Conservation (phyloP, 1,140 invertebrate genomes). For the Manduca sexta region DNA sequence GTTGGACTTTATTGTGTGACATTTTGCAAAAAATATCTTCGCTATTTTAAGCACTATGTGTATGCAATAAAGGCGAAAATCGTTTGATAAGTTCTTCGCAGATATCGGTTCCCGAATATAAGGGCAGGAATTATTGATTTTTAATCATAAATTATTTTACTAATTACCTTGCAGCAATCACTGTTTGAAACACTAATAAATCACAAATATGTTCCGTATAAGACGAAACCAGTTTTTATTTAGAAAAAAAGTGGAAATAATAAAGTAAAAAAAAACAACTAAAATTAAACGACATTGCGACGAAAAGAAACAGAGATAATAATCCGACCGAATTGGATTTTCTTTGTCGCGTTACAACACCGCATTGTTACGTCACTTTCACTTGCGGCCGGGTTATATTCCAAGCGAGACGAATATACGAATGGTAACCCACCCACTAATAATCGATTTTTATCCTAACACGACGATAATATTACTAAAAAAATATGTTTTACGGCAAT, state of each 20-base stretch:
- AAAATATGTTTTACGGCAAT: background rate
- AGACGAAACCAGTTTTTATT: slow-evolving; percentile 17
- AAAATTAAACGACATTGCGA: slow-evolving; percentile 30
- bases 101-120: no score
- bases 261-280: slow-evolving; percentile 21
- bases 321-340: slow-evolving; percentile 38
- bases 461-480: slow-evolving; percentile 2
- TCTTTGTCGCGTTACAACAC: slow-evolving; percentile 40
- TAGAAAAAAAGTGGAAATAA: slow-evolving; percentile 27
- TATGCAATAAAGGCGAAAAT: no score
- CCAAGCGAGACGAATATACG: slow-evolving; percentile 39
- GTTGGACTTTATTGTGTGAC: no score
- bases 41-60: no score
- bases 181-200: background rate
- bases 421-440: slow-evolving; percentile 61
- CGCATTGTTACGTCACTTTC: slow-evolving; percentile 46
- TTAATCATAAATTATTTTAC: no score
- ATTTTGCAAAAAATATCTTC: no score
- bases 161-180: no score
- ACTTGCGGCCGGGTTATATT: slow-evolving; percentile 47
- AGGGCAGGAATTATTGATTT: slow-evolving; percentile 1
- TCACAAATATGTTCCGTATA: background rate
- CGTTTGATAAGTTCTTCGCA: no score
- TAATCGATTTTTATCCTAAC: slow-evolving; percentile 67
- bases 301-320: slow-evolving; percentile 36